Evolutionary conservation across 2,113 vertebrate species (phyloP).

Genomic region (Burhinus bistriatus): DNA sequence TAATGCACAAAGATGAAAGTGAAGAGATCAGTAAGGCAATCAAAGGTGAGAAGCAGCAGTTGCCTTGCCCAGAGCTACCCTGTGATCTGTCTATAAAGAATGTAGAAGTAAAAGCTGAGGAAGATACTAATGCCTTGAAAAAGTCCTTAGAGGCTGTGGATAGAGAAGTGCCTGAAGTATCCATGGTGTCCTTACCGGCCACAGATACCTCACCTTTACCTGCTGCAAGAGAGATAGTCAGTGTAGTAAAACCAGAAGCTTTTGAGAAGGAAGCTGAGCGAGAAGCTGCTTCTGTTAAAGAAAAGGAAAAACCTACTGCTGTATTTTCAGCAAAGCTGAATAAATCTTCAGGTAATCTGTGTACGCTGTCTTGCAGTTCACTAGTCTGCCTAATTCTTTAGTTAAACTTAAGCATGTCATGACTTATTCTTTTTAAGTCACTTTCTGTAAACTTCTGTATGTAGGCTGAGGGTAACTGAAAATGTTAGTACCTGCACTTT

Average conservation of each 20-base stretch:
- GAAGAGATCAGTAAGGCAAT: background rate
- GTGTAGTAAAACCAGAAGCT: slow-evolving; percentile 66
- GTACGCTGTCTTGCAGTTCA: slow-evolving; percentile 56
- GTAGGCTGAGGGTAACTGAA: background rate
- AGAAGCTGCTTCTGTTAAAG: slow-evolving; percentile 67
- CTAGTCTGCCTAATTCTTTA: slow-evolving; percentile 52
- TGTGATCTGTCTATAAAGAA: slow-evolving; percentile 70
- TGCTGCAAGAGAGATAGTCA: slow-evolving; percentile 59
- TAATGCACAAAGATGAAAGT: background rate
- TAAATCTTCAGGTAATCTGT: slow-evolving; percentile 80
- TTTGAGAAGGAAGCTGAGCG: slow-evolving; percentile 61
- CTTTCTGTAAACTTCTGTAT: background rate
- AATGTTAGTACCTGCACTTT: background rate
- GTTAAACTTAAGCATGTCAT: slow-evolving; percentile 45
- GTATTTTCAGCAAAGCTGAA: slow-evolving; percentile 78
- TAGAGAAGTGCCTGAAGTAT: slow-evolving; percentile 63
- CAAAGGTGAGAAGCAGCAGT: slow-evolving; percentile 26
- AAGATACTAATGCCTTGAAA: slow-evolving; percentile 39
- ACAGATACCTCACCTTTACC: slow-evolving; percentile 56
- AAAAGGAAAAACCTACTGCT: slow-evolving; percentile 69
- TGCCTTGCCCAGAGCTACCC: slow-evolving; percentile 66
- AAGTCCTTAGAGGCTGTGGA: slow-evolving; percentile 61
- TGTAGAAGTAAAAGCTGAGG: slow-evolving; percentile 54
- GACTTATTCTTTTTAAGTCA: background rate
- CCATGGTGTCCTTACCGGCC: slow-evolving; percentile 14